Evolutionary conservation across 92 coral and sea anemone genomes (phyloP), one percentile per base, ranked within the genome.

Genomic region (Muricea muricata): DNA sequence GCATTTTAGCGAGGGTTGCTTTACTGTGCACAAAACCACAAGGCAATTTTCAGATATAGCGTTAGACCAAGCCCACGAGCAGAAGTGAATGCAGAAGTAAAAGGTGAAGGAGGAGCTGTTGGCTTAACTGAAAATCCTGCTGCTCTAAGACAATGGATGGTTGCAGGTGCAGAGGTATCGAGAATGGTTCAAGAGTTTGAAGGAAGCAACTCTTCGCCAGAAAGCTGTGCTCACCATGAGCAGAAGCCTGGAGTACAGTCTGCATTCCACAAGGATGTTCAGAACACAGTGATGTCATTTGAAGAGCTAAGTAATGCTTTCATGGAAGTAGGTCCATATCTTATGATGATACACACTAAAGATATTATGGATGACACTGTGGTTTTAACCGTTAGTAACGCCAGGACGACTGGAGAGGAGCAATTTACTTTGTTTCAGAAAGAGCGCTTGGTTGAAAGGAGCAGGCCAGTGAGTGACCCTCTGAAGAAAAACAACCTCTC

Each of bases 41-140:
- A 76, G 78, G 45, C 25, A 20, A 15, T 78, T 56, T 67, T 91
- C 91, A 54, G 48, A 89, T 70, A 84, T 87, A 58, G 89, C 91
- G 47, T 74, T 91, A 57, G 93, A 88, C 48, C 92, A 91, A 35
- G 88, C 90, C 39, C 92, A 89, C 77, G 87, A 92, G 85, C 94
- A 86, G n/a, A n/a, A 85, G 87, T 58, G 46, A 91, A 84, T 87
- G 87, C 89, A 56, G 60, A 84, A 34, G 91, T 91, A 28, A 91
- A 87, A 83, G 91, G 90, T 28, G 84, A 79, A 46, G 94, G 91
- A 61, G 91, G 94, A 2, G 83, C 89, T 78, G 91, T 88, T 30
- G 91, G 89, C 21, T 90, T 88, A 41, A 88, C 89, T 26, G 88
- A 88, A 81, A 88, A 85, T 61, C 91, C 92, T 24, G 80, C 90